Conservation (phyloP, 2,888 invertebrate genomes). For the Zootermopsis nevadensis region DNA sequence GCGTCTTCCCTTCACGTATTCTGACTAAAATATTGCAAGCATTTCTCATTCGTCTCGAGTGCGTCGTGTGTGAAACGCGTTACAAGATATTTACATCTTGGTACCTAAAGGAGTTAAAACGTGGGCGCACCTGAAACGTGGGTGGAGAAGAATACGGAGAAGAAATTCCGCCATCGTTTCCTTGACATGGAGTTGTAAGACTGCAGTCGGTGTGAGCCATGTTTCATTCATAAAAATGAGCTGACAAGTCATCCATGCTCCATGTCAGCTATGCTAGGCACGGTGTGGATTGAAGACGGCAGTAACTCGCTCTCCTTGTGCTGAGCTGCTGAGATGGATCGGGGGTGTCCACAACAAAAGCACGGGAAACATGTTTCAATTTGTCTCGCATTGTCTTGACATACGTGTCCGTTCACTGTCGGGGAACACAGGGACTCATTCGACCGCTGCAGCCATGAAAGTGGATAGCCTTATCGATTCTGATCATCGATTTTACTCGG, state of each 20-base stretch:
- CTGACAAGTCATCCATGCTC: constrained; percentile 18
- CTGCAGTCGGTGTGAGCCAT: constrained; percentile 15
- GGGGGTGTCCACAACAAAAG: constrained; percentile 2
- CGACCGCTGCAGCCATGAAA: too few species aligned
- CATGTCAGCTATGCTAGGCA: constrained; percentile 1
- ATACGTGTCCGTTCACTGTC: too few species aligned
- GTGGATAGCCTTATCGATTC: too few species aligned
- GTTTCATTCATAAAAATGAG: constrained; percentile 37
- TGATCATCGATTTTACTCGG: too few species aligned
- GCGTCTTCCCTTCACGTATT: background rate
- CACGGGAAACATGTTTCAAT: too few species aligned
- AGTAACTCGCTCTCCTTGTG: constrained; percentile 29
- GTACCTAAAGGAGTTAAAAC: background rate
- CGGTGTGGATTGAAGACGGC: background rate
- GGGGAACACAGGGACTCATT: too few species aligned
- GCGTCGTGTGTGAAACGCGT: background rate
- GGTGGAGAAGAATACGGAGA: background rate
- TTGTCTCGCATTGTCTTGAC: too few species aligned
- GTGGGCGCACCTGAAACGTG: constrained; percentile 20
- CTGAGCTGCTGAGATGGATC: constrained; percentile 2
- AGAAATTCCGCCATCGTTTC: constrained; percentile 6
- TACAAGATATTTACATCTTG: background rate
- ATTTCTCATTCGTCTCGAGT: background rate
- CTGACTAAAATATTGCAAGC: background rate
- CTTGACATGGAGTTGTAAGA: background rate